Evolutionary conservation across 2,113 vertebrate genomes (phyloP), one percentile per base, ranked within the genome.

Genomic region (Pelecanus crispus): DNA sequence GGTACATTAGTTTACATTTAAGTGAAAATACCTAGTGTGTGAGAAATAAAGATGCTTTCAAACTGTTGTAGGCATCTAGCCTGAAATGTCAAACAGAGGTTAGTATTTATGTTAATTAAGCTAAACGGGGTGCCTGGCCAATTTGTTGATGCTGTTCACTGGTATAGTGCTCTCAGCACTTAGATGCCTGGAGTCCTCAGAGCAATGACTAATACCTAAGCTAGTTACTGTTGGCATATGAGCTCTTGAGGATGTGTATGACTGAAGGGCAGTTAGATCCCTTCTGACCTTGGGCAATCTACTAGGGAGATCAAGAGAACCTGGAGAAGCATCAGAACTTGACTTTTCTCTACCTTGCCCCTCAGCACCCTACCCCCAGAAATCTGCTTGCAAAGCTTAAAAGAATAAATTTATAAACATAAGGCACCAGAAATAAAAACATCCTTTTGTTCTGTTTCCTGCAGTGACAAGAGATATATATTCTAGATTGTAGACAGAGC

Each of bases 401-500:
- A 97, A 97, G n/a, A 94, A 94, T 97, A 94, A 55, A 97, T 96
- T 97, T 96, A 95, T 96, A 96, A 97, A 95, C 90, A 97, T 95
- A 97, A 96, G 68, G 50, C 68, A 93, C 63, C 78, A 97, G 93
- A 97, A 98, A 97, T 97, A 97, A 97, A 98, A 98, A 95, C 79
- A 98, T 96, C 65, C 45, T 94, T 97, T 97, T 20, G 1, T 97
- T 97, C 90, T 90, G 79, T 96, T 97, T 97, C 95, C 95, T 97
- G 71, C 90, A 96, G 95, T 97, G 98, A 97, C 95, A 97, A 92
- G 86, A 98, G 78, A 97, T 95, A 97, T 95, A 96, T 93, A 97
- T 97, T 97, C 92, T 97, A 97, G 92, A 97, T 95, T 94, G 86
- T 78, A 96, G 97, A 95, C 85, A 92, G 93, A 96, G 61, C 95